Evolutionary conservation across 2,888 invertebrate genomes (phyloP).

Genomic region (Margaritifera margaritifera): DNA sequence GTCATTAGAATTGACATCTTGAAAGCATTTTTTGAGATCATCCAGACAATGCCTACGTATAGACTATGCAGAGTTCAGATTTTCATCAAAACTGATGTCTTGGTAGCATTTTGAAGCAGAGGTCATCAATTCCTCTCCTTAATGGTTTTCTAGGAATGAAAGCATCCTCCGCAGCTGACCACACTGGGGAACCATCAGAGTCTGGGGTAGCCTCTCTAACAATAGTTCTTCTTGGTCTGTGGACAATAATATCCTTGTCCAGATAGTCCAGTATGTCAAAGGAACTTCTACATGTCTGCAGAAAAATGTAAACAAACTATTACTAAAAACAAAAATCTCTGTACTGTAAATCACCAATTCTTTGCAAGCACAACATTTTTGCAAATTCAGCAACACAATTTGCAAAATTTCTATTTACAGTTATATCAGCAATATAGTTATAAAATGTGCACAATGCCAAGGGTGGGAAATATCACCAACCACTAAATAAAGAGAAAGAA

Average conservation of each 20-base stretch:
- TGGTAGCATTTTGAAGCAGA: slow-evolving; percentile 33
- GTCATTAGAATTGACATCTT: neutral
- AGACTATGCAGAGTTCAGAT: neutral
- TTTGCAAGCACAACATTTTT: too few relatives aligned
- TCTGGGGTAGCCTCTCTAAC: slow-evolving; percentile 7
- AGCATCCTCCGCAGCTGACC: slow-evolving; percentile 13
- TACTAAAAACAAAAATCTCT: too few relatives aligned
- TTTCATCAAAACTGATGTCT: slow-evolving; percentile 20
- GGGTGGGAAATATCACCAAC: too few relatives aligned
- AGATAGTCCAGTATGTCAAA: slow-evolving; percentile 46
- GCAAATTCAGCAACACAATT: too few relatives aligned
- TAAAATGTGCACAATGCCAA: too few relatives aligned
- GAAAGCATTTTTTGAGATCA: neutral
- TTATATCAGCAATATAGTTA: too few relatives aligned
- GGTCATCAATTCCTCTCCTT: slow-evolving; percentile 22
- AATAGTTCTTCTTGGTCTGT: slow-evolving; percentile 1
- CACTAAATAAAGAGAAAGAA: too few relatives aligned
- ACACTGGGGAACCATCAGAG: slow-evolving; percentile 23
- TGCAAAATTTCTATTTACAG: neutral
- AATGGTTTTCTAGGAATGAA: slow-evolving; percentile 15
- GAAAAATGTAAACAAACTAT: too few relatives aligned
- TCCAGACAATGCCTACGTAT: neutral
- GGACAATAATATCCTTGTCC: slow-evolving; percentile 14
- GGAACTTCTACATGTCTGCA: slow-evolving; percentile 12
- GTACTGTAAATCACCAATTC: too few relatives aligned